Base-by-base conservation (phyloP, 2,888 invertebrate genomes). In the Drosophila nigricruria region DNA sequence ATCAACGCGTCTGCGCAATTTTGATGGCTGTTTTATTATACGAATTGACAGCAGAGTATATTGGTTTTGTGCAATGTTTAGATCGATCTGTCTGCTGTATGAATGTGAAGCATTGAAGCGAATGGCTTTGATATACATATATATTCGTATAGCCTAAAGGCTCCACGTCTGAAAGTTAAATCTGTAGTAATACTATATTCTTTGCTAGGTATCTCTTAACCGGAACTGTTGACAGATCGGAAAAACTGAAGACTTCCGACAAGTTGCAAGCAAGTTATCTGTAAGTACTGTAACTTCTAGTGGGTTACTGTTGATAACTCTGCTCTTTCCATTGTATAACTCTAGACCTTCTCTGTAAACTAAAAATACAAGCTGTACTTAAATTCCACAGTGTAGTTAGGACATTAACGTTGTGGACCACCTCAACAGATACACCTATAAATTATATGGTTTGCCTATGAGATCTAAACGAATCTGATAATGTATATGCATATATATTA, bases 1-100 rank as follows among this genome's bases (percentile, higher is more conserved):
- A 77, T 79, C 81, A 81, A 67, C 64, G 30, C 43, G 69, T 77
- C 77, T 77, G 62, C 65, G 50, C 57, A 70, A 70, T 47, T 64
- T 61, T 50, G 34, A 72, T 71, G 59, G 34, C 34, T 43, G 38
- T 32, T 38, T 45, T 49, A 38, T 36, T 10, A 5, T 30, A 8
- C 3, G 30, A 9, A 18, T 14, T 4, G 18, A 14, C 18, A 30
- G n/a, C 27, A 10, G 49, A 32, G 49, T 49, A 49, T 49, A 49
- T 49, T 49, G 32, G 49, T 4, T 49, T 49, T 32, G 49, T 30
- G 49, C 30, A 49, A 30, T 30, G 30, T 49, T 2, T 18, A 30
- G n/a, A 18, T 18, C 18, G 12, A 47, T 5, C 47, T 18, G 6
- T 49, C 30, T 18, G 27, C n/a, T 10, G 16, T 16, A 5, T 12